Evolutionary conservation across 2,797 vertebrate species (phyloP), one percentile per base, ranked within the genome.

Genomic region (Tiaroga cobitis): DNA sequence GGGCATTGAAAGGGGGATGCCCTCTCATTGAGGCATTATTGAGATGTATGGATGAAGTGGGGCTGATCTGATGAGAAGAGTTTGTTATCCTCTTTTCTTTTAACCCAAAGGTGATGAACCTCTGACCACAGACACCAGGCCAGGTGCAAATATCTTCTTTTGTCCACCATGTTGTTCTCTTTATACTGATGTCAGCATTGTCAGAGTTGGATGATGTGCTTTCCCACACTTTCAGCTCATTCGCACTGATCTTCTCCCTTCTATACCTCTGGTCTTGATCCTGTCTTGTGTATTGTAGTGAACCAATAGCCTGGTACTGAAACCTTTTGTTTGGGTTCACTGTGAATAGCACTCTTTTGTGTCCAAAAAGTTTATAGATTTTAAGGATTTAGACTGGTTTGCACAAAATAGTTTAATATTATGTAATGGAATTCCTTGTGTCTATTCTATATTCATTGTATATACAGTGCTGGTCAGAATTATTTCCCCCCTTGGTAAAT

Each of bases 1-100:
- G 46, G 82, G 6, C 83, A 67, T 69, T 90, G 92, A 94, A 93
- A 91, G 91, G 90, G 59, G 46, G 89, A 86, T 87, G 86, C 32
- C 69, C 59, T 87, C 82, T 93, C 92, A 93, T 94, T 93, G 92
- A 95, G 92, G 92, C 82, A 90, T 85, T 54, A 94, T 92, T 93
- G 93, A 93, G 89, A 91, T 87, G 89, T 91, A 92, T 90, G 81
- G 85, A 82, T 82, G 83, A 88, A 88, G 86, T 83, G 61, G 74
- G 34, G 68, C 83, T 84, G 82, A 87, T 88, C 73, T 80, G 79
- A 90, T 89, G 89, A 84, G 80, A 68, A 80, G 63, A 76, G 65
- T 69, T 85, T 88, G 63, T 80, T 37, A 37, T 69, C 67, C 54
- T 70, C 49, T 82, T 85, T 79, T 85, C 76, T 86, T 83, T 59